A percentile compares a stretch with the other conserved stretches of the same genome.
Conservation (phyloP, 2,888 invertebrate species). For the Rhaphigaster nebulosa region DNA sequence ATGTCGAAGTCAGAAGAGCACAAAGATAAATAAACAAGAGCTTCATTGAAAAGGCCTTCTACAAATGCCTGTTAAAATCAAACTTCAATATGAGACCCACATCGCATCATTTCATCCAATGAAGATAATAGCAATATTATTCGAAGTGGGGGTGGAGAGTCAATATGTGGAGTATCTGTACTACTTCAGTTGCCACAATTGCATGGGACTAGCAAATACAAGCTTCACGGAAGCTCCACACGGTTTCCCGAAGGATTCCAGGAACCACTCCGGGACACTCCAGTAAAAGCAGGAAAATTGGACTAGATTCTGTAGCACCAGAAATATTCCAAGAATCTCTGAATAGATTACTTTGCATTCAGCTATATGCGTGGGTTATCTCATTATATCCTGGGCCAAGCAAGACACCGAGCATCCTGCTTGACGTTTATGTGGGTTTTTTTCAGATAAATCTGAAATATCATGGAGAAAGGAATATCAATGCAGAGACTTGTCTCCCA, state of each 20-base stretch:
- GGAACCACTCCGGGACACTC: neutral
- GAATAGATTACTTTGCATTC: neutral
- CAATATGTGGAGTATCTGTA: neutral
- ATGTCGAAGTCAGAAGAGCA: neutral
- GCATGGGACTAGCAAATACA: neutral
- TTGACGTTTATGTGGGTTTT: neutral
- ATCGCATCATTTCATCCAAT: neutral
- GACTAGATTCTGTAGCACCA: neutral
- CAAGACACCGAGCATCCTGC: neutral
- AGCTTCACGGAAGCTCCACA: neutral
- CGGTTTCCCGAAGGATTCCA: neutral
- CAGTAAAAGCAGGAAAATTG: neutral
- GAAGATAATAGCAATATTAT: constrained; percentile 6
- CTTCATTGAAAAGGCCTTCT: neutral
- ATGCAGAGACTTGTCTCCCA: neutral
- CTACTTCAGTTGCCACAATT: neutral
- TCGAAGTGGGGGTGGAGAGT: neutral
- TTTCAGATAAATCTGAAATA: neutral
- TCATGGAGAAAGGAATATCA: neutral
- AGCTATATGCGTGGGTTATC: neutral
- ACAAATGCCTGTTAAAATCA: neutral
- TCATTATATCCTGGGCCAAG: neutral
- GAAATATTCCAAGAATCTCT: constrained; percentile 9
- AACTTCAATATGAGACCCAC: neutral
- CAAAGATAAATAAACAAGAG: neutral